Evolutionary conservation across 2,888 invertebrate genomes (phyloP).

Genomic region (Cryptophagus acutangulus): DNA sequence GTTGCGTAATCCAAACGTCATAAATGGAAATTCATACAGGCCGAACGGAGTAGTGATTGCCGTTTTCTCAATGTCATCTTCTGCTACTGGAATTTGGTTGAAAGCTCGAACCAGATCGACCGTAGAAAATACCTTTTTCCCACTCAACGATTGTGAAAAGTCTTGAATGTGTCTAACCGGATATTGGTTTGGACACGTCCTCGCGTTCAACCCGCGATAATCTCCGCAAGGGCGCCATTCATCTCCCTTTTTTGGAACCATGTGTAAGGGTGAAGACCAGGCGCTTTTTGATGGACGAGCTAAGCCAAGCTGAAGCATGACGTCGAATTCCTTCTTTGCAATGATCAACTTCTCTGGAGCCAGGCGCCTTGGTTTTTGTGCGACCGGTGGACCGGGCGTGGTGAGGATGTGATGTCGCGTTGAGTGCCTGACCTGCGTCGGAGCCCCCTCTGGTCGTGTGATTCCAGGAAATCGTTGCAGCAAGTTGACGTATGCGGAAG

Average conservation of each 20-base stretch:
- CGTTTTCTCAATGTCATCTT: not conserved
- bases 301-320: not conserved
- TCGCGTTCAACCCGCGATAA: conserved; percentile 31
- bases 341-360: not conserved
- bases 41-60: too few species aligned
- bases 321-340: not conserved
- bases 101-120: too few species aligned
- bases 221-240: conserved; percentile 36
- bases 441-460: conserved; percentile 10
- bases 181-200: conserved; percentile 31
- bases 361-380: not conserved
- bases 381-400: not conserved
- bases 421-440: too few species aligned
- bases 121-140: conserved; percentile 27
- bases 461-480: conserved; percentile 15
- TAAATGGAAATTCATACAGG: too few species aligned
- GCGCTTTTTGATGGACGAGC: too few species aligned
- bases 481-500: conserved; percentile 13
- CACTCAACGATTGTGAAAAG: too few species aligned
- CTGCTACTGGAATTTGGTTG: too few species aligned
- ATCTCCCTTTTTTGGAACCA: conserved; percentile 26
- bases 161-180: conserved; percentile 35
- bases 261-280: conserved; percentile 36
- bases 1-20: conserved; percentile 42
- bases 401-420: not conserved